Evolutionary conservation across 2,113 vertebrate species (phyloP).

Genomic region (Chaetops frenatus): DNA sequence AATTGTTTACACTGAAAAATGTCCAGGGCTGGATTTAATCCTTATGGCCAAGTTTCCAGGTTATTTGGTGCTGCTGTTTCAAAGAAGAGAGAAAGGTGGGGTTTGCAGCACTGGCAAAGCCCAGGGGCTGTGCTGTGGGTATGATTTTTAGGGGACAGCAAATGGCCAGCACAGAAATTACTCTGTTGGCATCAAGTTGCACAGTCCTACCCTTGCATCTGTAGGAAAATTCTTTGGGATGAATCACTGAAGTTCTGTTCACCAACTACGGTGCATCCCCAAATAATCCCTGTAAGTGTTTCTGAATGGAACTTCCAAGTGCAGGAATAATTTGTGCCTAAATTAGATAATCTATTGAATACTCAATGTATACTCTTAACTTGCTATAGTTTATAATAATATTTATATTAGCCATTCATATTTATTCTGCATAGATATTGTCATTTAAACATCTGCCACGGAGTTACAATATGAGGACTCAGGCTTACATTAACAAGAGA

Average conservation of each 20-base stretch:
- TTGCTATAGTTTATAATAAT: slow-evolving; percentile 29
- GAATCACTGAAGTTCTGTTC: neutral
- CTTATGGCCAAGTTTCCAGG: neutral
- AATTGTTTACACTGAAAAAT: neutral
- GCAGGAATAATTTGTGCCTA: neutral
- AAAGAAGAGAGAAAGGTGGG: neutral
- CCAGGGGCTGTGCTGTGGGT: neutral
- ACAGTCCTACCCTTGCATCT: neutral
- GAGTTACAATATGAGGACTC: slow-evolving; percentile 39
- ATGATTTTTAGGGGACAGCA: neutral
- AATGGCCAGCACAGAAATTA: neutral
- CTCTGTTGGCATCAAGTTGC: neutral
- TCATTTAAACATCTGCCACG: slow-evolving; percentile 41
- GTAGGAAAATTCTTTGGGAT: neutral
- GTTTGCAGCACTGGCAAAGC: neutral
- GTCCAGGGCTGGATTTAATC: neutral
- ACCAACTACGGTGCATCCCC: neutral
- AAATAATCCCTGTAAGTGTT: neutral
- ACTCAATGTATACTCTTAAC: neutral
- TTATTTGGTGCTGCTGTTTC: neutral
- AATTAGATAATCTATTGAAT: neutral
- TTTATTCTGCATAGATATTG: slow-evolving; percentile 30
- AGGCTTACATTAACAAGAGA: slow-evolving; percentile 26
- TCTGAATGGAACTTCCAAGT: neutral
- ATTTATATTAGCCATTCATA: slow-evolving; percentile 11